Evolutionary conservation across 2,797 vertebrate species (phyloP).

Genomic region (Tenualosa ilisha): DNA sequence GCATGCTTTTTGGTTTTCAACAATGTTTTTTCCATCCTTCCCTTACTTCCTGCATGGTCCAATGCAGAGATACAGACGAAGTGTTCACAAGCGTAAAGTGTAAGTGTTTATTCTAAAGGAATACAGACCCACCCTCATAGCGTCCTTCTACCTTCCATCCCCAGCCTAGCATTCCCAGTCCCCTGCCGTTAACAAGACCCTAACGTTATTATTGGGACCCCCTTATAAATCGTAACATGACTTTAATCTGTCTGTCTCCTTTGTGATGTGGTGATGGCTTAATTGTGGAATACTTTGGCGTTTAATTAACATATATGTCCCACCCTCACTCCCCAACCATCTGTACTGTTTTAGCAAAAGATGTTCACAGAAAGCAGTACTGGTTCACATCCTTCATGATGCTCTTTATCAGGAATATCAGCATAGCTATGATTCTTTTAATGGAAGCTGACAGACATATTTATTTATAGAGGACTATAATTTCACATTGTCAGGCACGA

Average conservation of each 20-base stretch:
- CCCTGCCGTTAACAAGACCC: not conserved
- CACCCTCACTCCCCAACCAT: not conserved
- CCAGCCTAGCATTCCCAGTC: not conserved
- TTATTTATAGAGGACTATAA: not conserved
- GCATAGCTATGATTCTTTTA: not conserved
- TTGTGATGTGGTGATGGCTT: not conserved
- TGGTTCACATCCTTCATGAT: not conserved
- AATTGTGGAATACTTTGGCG: not conserved
- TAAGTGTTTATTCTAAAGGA: slow-evolving; percentile 67
- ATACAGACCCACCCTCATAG: not conserved
- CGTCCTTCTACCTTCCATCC: slow-evolving; percentile 2
- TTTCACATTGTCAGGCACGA: no score
- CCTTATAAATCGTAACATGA: not conserved
- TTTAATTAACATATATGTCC: not conserved
- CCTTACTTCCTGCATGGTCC: slow-evolving; percentile 67
- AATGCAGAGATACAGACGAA: slow-evolving; percentile 77
- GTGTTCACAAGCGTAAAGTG: slow-evolving; percentile 77
- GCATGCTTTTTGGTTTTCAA: slow-evolving; percentile 36
- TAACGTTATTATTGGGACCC: not conserved
- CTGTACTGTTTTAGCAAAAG: not conserved
- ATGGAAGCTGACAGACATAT: not conserved
- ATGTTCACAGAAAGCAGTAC: not conserved
- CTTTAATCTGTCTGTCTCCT: not conserved
- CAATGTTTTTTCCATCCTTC: slow-evolving; percentile 20
- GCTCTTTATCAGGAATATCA: not conserved